A percentile compares a stretch with the other conserved stretches of the same genome.
phyloP scores from a whole-genome alignment of 2,113 vertebrate genomes.

The Phalacrocorax brasilianus region DNA sequence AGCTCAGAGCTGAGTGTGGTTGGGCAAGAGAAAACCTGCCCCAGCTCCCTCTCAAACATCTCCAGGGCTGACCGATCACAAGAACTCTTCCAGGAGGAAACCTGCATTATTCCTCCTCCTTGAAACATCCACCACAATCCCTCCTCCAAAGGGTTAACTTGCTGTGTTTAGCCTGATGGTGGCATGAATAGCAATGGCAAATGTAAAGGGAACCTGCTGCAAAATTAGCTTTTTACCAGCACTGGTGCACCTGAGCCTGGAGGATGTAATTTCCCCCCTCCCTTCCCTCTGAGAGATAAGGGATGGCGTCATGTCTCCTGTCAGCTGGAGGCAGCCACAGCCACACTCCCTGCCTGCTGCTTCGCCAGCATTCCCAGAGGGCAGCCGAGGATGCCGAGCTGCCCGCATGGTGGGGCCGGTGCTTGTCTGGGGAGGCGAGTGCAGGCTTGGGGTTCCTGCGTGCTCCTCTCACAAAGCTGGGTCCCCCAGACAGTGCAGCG shows the following conservation, averaged over 20 bases:
- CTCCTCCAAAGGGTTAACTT: constrained; percentile 45
- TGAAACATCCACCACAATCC: neutral
- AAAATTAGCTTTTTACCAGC: constrained; percentile 63
- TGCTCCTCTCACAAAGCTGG: fast-evolving
- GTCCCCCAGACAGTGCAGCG: fast-evolving
- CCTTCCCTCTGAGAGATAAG: neutral
- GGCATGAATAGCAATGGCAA: constrained; percentile 61
- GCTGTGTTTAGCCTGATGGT: neutral
- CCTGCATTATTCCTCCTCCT: neutral
- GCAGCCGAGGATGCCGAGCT: neutral
- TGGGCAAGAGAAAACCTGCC: neutral
- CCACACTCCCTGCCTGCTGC: neutral
- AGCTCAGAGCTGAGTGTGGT: neutral
- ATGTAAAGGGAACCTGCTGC: constrained; percentile 50
- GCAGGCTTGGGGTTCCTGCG: neutral
- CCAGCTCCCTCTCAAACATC: neutral
- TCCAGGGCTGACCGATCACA: neutral
- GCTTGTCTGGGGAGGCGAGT: neutral
- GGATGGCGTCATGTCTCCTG: constrained; percentile 30
- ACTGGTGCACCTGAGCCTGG: constrained; percentile 68
- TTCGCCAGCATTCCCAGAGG: neutral
- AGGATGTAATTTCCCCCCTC: constrained; percentile 28
- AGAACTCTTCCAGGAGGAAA: neutral
- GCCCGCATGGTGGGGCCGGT: fast-evolving
- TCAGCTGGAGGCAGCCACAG: neutral